phyloP scores from a whole-genome alignment of 2,888 invertebrate genomes.

The Chrysotoxum bicinctum region DNA sequence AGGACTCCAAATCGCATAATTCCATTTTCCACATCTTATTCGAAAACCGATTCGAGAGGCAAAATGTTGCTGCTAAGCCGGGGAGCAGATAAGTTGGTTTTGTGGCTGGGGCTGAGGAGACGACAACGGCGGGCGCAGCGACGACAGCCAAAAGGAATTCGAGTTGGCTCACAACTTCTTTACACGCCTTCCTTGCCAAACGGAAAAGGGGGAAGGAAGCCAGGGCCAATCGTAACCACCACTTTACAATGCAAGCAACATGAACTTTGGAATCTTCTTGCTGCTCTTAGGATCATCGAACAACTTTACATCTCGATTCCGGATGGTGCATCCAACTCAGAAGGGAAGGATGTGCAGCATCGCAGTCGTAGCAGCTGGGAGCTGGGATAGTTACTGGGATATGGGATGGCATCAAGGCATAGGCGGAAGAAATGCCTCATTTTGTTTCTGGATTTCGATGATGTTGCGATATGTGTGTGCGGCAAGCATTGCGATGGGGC shows the following conservation, averaged over 20 bases:
- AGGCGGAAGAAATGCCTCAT: constrained; percentile 72
- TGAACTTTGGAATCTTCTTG: constrained; percentile 71
- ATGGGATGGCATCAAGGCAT: constrained; percentile 29
- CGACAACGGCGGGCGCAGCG: constrained; percentile 24
- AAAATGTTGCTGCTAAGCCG: constrained; percentile 48
- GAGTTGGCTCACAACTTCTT: constrained; percentile 68
- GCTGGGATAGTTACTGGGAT: neutral
- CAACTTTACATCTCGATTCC: constrained; percentile 67
- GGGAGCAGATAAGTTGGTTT: constrained; percentile 7
- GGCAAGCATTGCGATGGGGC: constrained; percentile 2
- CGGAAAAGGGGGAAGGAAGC: constrained; percentile 47
- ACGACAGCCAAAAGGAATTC: constrained; percentile 46
- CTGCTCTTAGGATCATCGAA: constrained; percentile 66
- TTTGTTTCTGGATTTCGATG: constrained; percentile 59
- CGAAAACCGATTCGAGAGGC: constrained; percentile 42
- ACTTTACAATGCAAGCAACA: constrained; percentile 69
- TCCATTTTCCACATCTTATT: constrained; percentile 71
- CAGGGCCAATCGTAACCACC: constrained; percentile 66
- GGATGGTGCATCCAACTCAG: constrained; percentile 9
- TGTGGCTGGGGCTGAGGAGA: constrained; percentile 30
- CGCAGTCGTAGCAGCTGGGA: constrained; percentile 28
- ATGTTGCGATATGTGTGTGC: constrained; percentile 56
- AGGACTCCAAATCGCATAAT: constrained; percentile 64
- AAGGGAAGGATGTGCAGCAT: constrained; percentile 30
- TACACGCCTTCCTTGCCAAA: constrained; percentile 63